Evolutionary conservation across 2,113 vertebrate species (phyloP), one percentile per base, ranked within the genome.

Genomic region (Sceloporus undulatus): DNA sequence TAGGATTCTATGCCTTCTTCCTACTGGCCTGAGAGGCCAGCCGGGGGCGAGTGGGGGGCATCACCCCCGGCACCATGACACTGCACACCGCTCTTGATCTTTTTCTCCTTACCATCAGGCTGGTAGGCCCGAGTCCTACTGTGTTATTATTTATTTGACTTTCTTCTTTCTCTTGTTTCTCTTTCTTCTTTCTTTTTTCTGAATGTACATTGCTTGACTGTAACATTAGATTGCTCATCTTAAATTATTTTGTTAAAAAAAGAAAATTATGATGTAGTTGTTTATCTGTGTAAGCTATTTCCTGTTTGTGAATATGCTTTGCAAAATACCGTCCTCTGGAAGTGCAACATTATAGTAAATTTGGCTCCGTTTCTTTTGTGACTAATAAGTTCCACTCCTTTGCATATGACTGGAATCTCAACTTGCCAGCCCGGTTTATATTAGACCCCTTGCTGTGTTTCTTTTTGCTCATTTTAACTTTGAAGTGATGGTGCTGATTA

Each of bases 391-490:
- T 52, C 3, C n/a, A 27, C 1, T 84, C 70, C 29, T 1, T 0
- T 73, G 85, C 79, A 84, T 65, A 1, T 23, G 21, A 73, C 23
- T 54, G 16, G 42, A 85, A 71, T 3, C 9, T 71, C 54, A 88
- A 16, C n/a, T 34, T 77, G 80, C 73, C 18, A 56, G 74, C 16
- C 34, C 87, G 34, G 48, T 89, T 85, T 2, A 13, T 68, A 27
- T 80, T 71, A 81, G 75, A 74, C 3, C 11, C 78, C n/a, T 91
- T 79, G 68, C 54, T 73, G n/a, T 90, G 9, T 29, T 88, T 78
- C 23, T 3, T 74, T 3, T 1, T 80, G 16, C 40, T 89, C n/a
- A 84, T 85, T 40, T 11, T 83, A 62, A 86, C 79, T 79, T 86
- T 42, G 54, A 13, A 71, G 40, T n/a, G 76, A 25, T 66, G 79